A percentile compares a stretch with the other conserved stretches of the same genome.
phyloP scores from a whole-genome alignment of 2,888 invertebrate genomes.

The Liposcelis brunnea region DNA sequence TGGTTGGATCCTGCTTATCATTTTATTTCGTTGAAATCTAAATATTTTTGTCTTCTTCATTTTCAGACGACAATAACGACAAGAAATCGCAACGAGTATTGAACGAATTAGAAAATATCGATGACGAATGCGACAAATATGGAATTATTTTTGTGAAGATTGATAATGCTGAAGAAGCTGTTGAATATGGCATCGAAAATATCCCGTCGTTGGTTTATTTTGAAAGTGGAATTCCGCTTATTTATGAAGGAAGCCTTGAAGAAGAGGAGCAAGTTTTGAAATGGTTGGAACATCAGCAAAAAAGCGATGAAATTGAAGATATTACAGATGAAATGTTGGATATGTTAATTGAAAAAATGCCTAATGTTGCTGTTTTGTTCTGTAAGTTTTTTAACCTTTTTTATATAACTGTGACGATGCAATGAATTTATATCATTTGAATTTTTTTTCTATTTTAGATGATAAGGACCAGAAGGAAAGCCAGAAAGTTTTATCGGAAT shows the following conservation, averaged over 20 bases:
- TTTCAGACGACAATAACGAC: slow-evolving; percentile 73
- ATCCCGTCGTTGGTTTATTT: slow-evolving; percentile 67
- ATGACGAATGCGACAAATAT: slow-evolving; percentile 77
- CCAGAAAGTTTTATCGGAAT: slow-evolving; percentile 61
- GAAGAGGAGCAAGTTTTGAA: slow-evolving; percentile 75
- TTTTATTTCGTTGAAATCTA: slow-evolving; percentile 4
- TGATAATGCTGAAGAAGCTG: slow-evolving; percentile 75
- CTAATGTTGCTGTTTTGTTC: slow-evolving; percentile 76
- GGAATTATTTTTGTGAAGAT: slow-evolving; percentile 86
- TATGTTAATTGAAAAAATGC: slow-evolving; percentile 72
- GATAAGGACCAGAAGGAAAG: slow-evolving; percentile 83
- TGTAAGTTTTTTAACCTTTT: slow-evolving; percentile 42
- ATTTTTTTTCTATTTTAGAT: slow-evolving; percentile 38
- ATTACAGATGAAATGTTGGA: slow-evolving; percentile 89
- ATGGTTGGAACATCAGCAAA: slow-evolving; percentile 72
- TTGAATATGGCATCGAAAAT: slow-evolving; percentile 80
- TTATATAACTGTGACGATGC: slow-evolving; percentile 4
- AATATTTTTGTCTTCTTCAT: no score
- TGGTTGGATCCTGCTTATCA: slow-evolving; percentile 4
- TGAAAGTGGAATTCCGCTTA: slow-evolving; percentile 28
- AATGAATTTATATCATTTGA: no score
- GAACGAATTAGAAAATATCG: slow-evolving; percentile 81
- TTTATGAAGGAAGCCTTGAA: slow-evolving; percentile 48
- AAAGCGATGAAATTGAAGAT: slow-evolving; percentile 83
- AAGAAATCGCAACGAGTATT: slow-evolving; percentile 69